Conservation (phyloP, 35 echinoderm and acorn worm genomes). For the Ophioderma brevispina region DNA sequence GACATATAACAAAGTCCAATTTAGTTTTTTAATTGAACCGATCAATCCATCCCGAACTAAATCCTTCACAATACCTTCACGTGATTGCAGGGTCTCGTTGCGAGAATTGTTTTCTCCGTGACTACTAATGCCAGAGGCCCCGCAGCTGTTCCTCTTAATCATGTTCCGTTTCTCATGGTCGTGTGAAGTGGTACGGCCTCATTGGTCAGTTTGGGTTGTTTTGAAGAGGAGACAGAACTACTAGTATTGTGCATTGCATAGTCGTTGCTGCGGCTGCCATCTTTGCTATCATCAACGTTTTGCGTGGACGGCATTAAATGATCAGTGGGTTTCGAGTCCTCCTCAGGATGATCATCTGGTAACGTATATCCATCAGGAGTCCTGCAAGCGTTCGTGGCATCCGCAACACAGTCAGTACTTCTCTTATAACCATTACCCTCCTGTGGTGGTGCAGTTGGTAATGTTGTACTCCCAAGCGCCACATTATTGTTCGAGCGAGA, state of each 20-base stretch:
- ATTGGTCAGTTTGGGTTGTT: neutral
- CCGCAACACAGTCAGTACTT: neutral
- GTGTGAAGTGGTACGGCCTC: neutral
- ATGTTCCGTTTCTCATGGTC: constrained; percentile 5
- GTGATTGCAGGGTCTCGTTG: constrained; percentile 39
- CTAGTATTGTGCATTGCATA: neutral
- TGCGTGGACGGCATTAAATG: constrained; percentile 15
- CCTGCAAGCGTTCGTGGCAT: neutral
- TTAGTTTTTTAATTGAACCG: neutral
- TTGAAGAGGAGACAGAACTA: neutral
- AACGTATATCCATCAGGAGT: neutral
- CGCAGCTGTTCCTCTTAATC: constrained; percentile 52
- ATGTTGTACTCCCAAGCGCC: neutral
- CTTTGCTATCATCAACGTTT: neutral
- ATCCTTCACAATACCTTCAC: too few relatives aligned
- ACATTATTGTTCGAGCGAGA: constrained; percentile 18
- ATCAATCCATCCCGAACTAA: too few relatives aligned
- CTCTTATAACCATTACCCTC: constrained; percentile 21
- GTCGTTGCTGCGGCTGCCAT: constrained; percentile 3
- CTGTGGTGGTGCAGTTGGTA: constrained; percentile 6
- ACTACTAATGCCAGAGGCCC: constrained; percentile 59
- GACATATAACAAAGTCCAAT: neutral
- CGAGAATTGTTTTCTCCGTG: constrained; percentile 59
- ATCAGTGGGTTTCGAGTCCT: constrained; percentile 25
- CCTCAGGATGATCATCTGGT: neutral